phyloP scores from a whole-genome alignment of 2,797 vertebrate species.

The Gallinago nigripennis region DNA sequence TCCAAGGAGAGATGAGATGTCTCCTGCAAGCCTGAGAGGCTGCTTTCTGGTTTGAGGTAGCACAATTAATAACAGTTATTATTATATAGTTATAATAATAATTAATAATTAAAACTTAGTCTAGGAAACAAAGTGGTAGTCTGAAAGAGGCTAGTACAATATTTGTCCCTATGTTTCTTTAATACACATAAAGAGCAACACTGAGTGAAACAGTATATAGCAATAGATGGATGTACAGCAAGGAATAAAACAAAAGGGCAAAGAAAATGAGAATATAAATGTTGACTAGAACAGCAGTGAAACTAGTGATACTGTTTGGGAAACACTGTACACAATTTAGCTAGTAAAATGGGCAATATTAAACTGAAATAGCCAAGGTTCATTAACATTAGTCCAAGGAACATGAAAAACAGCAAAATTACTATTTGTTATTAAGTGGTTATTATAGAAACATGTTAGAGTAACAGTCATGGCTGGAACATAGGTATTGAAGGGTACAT shows the following conservation, averaged over 20 bases:
- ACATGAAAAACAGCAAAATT: neutral
- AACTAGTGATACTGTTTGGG: neutral
- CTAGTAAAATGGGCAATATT: neutral
- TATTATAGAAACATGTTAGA: neutral
- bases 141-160: neutral
- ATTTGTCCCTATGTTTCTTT: neutral
- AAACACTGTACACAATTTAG: neutral
- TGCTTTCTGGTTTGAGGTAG: neutral
- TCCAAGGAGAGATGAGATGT: neutral
- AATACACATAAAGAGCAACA: neutral
- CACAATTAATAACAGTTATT: neutral
- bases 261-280: neutral
- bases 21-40: neutral
- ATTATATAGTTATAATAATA: too few relatives aligned
- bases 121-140: neutral
- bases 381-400: neutral
- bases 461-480: neutral
- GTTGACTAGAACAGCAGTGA: neutral
- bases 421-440: neutral
- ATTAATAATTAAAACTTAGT: neutral
- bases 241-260: neutral
- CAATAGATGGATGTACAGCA: neutral
- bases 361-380: neutral
- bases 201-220: neutral
- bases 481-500: neutral